Conservation (phyloP, 23 tunicate species). For the Ciona savignyi region DNA sequence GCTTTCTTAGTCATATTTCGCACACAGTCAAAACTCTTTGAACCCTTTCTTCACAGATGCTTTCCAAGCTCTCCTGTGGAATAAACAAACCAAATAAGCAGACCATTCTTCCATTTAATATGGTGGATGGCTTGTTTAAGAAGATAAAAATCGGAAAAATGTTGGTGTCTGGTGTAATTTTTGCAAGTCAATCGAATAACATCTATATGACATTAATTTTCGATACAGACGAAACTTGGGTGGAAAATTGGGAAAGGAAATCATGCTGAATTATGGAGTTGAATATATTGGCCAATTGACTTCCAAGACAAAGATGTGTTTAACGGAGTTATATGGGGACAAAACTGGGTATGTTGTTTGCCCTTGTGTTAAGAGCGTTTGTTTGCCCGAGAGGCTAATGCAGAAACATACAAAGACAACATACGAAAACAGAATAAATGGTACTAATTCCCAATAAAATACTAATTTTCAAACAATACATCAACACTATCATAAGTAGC, state of each 20-base stretch:
- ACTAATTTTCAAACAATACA: too few species aligned
- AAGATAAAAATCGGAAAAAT: constrained; percentile 62
- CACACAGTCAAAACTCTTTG: too few species aligned
- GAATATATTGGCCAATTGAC: constrained; percentile 59
- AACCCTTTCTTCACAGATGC: too few species aligned
- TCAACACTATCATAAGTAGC: too few species aligned
- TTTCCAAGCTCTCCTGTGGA: constrained; percentile 80
- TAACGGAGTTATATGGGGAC: constrained; percentile 24
- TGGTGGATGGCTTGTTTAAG: constrained; percentile 38
- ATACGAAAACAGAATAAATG: too few species aligned
- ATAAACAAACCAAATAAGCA: constrained; percentile 93
- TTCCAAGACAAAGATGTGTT: constrained; percentile 12
- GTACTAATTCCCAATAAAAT: too few species aligned
- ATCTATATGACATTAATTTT: not conserved
- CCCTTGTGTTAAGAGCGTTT: too few species aligned
- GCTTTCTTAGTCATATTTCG: too few species aligned
- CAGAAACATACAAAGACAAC: too few species aligned
- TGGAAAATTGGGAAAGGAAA: constrained; percentile 56
- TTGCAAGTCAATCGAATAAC: not conserved
- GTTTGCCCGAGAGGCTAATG: too few species aligned
- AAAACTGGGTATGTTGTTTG: constrained; percentile 42
- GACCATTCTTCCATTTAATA: constrained; percentile 51
- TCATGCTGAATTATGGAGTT: constrained; percentile 15
- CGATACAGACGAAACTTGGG: constrained; percentile 55
- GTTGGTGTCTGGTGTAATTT: not conserved